Conservation (phyloP, 1,140 invertebrate genomes). For the Ooceraea biroi region DNA sequence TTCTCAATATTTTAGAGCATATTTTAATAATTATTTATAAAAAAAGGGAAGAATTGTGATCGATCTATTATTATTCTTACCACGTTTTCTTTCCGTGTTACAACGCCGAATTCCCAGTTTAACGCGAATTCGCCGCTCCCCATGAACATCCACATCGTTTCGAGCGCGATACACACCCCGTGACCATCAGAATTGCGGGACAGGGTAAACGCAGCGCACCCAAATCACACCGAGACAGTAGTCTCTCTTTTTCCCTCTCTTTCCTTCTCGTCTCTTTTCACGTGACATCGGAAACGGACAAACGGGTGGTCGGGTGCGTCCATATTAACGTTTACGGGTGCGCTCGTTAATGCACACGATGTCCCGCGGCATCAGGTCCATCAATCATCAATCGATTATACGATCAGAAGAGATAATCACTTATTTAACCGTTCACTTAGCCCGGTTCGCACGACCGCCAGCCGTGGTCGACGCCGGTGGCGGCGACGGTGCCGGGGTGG, state of each 20-base stretch:
- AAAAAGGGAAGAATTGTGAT: not conserved
- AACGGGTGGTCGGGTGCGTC: constrained; percentile 47
- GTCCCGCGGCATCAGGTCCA: constrained; percentile 47
- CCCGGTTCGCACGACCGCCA: constrained; percentile 47
- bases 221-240: constrained; percentile 35
- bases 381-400: constrained; percentile 82
- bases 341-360: constrained; percentile 52
- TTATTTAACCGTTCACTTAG: constrained; percentile 81
- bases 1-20: too few relatives aligned
- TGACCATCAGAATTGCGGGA: constrained; percentile 24
- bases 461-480: constrained; percentile 44
- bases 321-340: constrained; percentile 5
- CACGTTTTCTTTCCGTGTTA: not conserved
- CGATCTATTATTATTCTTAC: not conserved
- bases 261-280: not conserved
- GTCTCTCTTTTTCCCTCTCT: constrained; percentile 18
- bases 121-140: not conserved
- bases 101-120: not conserved
- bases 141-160: too few relatives aligned
- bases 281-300: constrained; percentile 42
- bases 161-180: not conserved
- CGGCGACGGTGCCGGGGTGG: not conserved
- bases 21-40: too few relatives aligned
- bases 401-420: constrained; percentile 78
- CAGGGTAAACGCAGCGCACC: constrained; percentile 7